Conservation (phyloP, 2,888 invertebrate species). For the Hemaris fuciformis region DNA sequence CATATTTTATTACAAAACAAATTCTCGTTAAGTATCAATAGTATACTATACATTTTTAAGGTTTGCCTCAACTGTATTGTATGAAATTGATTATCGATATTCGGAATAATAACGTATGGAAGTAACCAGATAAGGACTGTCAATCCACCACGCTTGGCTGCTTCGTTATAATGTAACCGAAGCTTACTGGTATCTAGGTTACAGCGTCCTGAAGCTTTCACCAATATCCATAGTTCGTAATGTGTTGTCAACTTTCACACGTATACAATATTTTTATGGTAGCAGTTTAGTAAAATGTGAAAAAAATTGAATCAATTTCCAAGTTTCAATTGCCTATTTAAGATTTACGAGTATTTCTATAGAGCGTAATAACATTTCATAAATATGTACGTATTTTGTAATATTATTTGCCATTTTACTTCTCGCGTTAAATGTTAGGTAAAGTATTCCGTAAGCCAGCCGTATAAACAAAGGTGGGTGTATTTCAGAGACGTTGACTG, state of each 20-base stretch:
- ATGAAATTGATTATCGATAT: not conserved
- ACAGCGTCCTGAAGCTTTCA: conserved; percentile 24
- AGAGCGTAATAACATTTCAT: not conserved
- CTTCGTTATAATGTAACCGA: conserved; percentile 26
- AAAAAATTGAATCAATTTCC: not conserved
- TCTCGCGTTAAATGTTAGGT: not conserved
- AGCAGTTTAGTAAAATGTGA: not conserved
- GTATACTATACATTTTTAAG: too few relatives aligned
- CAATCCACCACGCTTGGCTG: not conserved
- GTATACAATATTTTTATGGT: not conserved
- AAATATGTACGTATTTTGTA: conserved; percentile 2
- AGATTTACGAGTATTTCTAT: not conserved
- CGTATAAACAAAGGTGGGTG: not conserved
- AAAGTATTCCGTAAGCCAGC: not conserved
- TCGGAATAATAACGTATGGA: not conserved
- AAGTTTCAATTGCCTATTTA: not conserved
- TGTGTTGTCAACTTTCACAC: conserved; percentile 12
- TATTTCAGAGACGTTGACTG: not conserved
- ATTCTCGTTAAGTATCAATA: too few relatives aligned
- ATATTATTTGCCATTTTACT: not conserved
- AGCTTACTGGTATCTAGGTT: conserved; percentile 39
- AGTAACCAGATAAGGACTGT: not conserved
- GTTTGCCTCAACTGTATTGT: not conserved
- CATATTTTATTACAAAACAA: too few relatives aligned
- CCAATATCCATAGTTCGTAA: conserved; percentile 31